A percentile compares a stretch with the other conserved stretches of the same genome.
These are phyloP conservation scores for Platalea minor DNA, from an alignment of 2,797 vertebrate genomes.

Conservation along the genomic window DNA sequence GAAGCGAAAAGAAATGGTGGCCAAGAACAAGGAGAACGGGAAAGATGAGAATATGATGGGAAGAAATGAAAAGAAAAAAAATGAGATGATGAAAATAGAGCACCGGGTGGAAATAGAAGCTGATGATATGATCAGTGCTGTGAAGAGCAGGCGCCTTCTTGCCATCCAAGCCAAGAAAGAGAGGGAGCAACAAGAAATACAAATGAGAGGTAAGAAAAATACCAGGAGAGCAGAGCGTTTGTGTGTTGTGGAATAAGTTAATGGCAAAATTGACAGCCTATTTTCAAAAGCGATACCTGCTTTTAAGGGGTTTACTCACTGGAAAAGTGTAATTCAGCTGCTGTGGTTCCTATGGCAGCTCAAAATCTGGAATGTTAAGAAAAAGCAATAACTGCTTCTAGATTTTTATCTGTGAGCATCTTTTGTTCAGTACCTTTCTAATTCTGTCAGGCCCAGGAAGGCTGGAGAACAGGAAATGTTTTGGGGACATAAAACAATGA, in stretches of 20 bases:
- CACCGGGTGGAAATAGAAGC: conserved; percentile 71
- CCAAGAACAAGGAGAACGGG: conserved; percentile 78
- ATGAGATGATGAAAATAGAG: conserved; percentile 56
- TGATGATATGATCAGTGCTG: conserved; percentile 94
- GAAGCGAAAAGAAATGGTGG: conserved; percentile 89
- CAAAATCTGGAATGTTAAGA: background rate
- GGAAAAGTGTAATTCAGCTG: background rate
- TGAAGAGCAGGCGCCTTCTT: conserved; percentile 92
- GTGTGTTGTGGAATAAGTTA: background rate
- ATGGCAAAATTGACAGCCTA: background rate
- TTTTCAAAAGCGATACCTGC: background rate
- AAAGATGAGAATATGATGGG: conserved; percentile 64
- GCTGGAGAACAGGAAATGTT: background rate
- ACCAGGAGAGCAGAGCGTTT: background rate
- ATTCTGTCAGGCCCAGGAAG: background rate
- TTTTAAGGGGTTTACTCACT: background rate
- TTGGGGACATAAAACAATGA: background rate
- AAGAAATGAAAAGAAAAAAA: conserved; percentile 83
- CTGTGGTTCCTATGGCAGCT: background rate
- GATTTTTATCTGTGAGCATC: background rate
- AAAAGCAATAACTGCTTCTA: background rate
- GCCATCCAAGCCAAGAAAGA: conserved; percentile 94
- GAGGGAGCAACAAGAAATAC: conserved; percentile 89
- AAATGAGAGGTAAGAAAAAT: conserved; percentile 85
- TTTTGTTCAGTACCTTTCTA: background rate